These are phyloP conservation scores for Pogonomyrmex barbatus DNA, from an alignment of 1,140 invertebrate species.

Conservation along the genomic window DNA sequence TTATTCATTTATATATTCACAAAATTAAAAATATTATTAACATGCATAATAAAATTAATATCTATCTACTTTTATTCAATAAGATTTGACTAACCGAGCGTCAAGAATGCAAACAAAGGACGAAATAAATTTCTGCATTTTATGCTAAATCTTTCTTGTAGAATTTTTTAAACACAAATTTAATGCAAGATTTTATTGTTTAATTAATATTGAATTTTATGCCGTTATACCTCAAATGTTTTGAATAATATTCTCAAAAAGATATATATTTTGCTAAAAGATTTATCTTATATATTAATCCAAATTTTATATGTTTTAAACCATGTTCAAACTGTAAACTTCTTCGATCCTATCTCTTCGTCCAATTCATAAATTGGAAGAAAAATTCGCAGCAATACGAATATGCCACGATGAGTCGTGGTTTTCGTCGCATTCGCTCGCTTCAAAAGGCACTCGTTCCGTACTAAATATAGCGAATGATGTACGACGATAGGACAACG, in stretches of 20 bases:
- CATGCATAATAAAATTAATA: background rate
- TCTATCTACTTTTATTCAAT: background rate
- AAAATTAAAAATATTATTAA: background rate
- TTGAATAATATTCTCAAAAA: no score
- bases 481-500: constrained; percentile 48
- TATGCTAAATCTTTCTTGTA: background rate
- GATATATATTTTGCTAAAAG: no score
- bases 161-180: background rate
- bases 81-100: background rate
- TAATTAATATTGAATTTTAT: no score
- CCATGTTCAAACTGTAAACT: background rate
- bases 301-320: no score
- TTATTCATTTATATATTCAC: background rate
- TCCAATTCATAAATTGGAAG: background rate
- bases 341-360: background rate
- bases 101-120: background rate
- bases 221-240: no score
- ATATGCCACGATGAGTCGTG: constrained; percentile 19
- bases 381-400: constrained; percentile 22
- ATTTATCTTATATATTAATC: no score
- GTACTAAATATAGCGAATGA: constrained; percentile 58
- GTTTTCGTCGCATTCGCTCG: constrained; percentile 19
- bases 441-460: constrained; percentile 59
- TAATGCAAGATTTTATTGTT: background rate
- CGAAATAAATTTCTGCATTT: background rate